Base-by-base conservation (phyloP, 2,888 invertebrate species). In the Brenthis hecate region DNA sequence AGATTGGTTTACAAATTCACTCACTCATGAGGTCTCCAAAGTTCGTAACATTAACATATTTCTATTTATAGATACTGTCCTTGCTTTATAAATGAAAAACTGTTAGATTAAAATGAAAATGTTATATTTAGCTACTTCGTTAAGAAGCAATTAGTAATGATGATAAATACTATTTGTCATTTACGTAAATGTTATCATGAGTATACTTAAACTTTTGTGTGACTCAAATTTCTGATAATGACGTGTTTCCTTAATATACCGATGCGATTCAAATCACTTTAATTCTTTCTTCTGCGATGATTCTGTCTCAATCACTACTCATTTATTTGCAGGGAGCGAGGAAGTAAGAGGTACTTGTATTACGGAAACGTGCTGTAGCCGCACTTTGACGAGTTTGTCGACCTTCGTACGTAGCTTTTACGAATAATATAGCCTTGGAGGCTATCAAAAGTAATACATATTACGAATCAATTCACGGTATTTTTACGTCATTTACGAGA, bases 291-390 rank as follows among this genome's bases (percentile, higher is more conserved):
- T 43, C 36, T 64, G 47, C 28, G 28, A 48, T 56, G 32, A 56
- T 23, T 65, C 23, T 47, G 14, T 54, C 48, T 23, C 13, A 56
- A 13, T 66, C 28, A 57, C 19, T 56, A 48, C 14, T 47, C 60
- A 61, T 60, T 66, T 43, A 56, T 62, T 60, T 50, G 68, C 63
- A 70, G 72, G 67, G 70, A 68, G 71, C 53, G 62, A 72, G 77
- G 75, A 77, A 76, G 76, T 76, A 67, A 69, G 62, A 67, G 72
- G 72, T 72, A 68, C 73, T 69, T 71, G 66, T 65, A 53, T 72
- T 76, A 76, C 79, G 79, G 79, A 79, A 78, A 78, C 73, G 74
- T 73, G 70, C 70, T 72, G 71, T 73, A 71, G 68, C 74, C 73
- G 70, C 73, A 73, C 60, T 47, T 23, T 48, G 74, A 73, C 78